Base-by-base conservation (phyloP, 2,113 vertebrate species). In the Rhabdomys dilectus region DNA sequence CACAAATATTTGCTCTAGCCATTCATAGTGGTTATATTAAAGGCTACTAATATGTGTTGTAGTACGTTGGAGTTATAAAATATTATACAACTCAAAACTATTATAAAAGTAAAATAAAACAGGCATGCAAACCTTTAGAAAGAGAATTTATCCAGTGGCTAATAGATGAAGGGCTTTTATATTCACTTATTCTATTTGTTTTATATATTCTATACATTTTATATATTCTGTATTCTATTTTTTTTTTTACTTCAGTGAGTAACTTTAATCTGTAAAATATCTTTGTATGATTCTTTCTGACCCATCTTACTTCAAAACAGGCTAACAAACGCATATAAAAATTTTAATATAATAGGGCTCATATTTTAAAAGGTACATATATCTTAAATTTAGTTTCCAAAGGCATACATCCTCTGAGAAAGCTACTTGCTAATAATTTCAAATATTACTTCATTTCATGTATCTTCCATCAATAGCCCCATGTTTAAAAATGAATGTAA, bases 401-500 rank as follows among this genome's bases (percentile, higher is more conserved):
- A 93, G 81, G 56, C 68, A 60, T 31, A 76, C 26, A 90, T 24
- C 70, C 42, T 80, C 60, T 88, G 15, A 12, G n/a, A 96, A 92
- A 91, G 34, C 60, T 96, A 75, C 62, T 92, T 88, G 15, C 42
- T 77, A 91, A 84, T 96, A 75, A 93, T 88, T 94, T 96, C 93
- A 96, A 97, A 94, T 88, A 88, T 15, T 94, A 77, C 22, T 92
- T 26, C 17, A 4, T 15, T 70, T 13, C 1, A 48, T 34, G 5
- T 36, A 24, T 51, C 45, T 36, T 85, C 70, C 56, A 24, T 81
- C 72, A 72, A 62, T 24, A 86, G 34, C 12, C 48, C 4, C 31
- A 84, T 60, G 16, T 29, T 58, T 36, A 68, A 45, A 91, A 89
- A 80, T 56, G 91, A 93, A 97, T 91, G 72, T 92, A 78, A 97